A percentile compares a stretch with the other conserved stretches of the same genome.
Evolutionary conservation across 2,113 vertebrate species (phyloP).

Genomic region (Tapirus terrestris): DNA sequence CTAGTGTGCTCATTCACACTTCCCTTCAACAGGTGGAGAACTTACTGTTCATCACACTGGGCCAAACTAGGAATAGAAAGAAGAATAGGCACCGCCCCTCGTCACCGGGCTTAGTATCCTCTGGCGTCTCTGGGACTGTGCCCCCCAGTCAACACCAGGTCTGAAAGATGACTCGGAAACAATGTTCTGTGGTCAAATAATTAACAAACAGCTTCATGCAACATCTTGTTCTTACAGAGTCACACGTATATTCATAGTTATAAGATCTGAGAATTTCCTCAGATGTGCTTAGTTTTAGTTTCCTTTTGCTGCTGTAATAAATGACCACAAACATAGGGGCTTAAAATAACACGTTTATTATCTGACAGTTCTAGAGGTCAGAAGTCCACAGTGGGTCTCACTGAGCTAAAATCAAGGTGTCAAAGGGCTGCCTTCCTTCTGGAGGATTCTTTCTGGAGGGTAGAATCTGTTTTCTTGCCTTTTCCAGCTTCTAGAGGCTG

Average conservation of each 20-base stretch:
- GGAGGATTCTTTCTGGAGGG: background rate
- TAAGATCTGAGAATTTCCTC: background rate
- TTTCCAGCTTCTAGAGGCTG: background rate
- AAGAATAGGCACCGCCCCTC: background rate
- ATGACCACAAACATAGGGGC: background rate
- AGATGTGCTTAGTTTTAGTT: background rate
- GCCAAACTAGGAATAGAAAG: background rate
- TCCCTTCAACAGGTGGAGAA: background rate
- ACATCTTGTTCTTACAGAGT: background rate
- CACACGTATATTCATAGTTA: background rate
- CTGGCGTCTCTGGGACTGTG: background rate
- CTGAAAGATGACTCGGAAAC: background rate
- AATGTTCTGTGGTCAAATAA: fast-evolving
- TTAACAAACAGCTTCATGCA: background rate
- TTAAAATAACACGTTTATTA: background rate
- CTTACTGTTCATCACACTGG: background rate
- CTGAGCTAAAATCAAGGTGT: background rate
- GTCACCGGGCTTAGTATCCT: too few relatives aligned
- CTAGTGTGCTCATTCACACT: fast-evolving
- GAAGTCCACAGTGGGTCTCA: background rate
- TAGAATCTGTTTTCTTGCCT: background rate
- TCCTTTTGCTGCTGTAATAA: background rate
- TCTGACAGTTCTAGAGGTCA: background rate
- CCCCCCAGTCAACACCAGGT: background rate
- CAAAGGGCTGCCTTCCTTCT: background rate